Base-by-base conservation (phyloP, 2,888 invertebrate species). In the Euclidia mi region DNA sequence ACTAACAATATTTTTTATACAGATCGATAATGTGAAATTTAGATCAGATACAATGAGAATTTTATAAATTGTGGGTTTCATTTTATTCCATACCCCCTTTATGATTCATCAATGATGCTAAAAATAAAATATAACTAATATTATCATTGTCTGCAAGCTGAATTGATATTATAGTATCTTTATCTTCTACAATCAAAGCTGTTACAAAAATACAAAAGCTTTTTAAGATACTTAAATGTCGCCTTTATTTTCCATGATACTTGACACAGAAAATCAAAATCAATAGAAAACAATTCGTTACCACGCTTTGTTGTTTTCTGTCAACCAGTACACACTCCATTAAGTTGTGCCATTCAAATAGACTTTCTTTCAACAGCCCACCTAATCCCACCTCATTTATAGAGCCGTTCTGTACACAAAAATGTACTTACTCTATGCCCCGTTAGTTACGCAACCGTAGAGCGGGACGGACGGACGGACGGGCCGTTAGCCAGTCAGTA, bases 391-490 rank as follows among this genome's bases (percentile, higher is more conserved):
- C 50, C 48, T 60, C 62, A 65, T 69, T 73, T 62, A 59, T 58
- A 50, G 29, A 71, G 79, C 83, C 78, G 82, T 75, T 90, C 89
- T 86, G 85, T 86, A 83, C 82, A 84, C 82, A 77, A 72, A 71
- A 78, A 78, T 82, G 64, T 78, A 83, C 83, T 85, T 91, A 91
- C 90, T 92, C 92, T 91, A 89, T 90, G 91, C 85, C 84, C 91
- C 91, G 92, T 92, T 92, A 91, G 87, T 93, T 93, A 91, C 92
- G 92, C 90, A 91, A 92, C 82, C 82, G 78, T 79, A 84, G 83
- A 84, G 84, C 82, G 87, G 79, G 83, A 85, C 87, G 87, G 77
- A 87, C 86, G 79, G 82, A 84, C 88, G 77, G 83, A 82, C 86
- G 78, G 65, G 75, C 85, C 86, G 88, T 82, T 88, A 88, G 75